A percentile compares a stretch with the other conserved stretches of the same genome.
Evolutionary conservation across 2,888 invertebrate genomes (phyloP).

Genomic region (Sturmia bella): DNA sequence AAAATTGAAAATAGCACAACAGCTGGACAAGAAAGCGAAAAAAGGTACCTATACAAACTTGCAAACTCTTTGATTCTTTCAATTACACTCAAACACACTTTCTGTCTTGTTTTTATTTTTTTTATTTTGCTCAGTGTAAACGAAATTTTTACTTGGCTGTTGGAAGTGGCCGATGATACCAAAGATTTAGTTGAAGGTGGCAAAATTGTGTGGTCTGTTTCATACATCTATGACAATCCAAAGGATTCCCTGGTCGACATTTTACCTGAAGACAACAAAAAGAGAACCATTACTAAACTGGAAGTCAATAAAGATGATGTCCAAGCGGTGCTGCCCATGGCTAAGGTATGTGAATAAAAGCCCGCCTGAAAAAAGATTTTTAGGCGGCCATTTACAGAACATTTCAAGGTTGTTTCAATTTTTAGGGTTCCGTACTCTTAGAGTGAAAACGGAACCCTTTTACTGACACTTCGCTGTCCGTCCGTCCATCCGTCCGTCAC

Average conservation of each 20-base stretch:
- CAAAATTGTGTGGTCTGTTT: conserved; percentile 92
- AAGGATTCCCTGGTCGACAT: conserved; percentile 76
- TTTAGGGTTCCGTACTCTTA: no score
- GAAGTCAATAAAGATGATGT: conserved; percentile 97
- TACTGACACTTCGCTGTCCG: no score
- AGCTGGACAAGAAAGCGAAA: conserved; percentile 11
- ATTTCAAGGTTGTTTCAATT: no score
- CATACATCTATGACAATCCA: conserved; percentile 86
- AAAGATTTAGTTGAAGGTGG: conserved; percentile 91
- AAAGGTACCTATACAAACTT: conserved; percentile 31
- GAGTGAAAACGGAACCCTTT: no score
- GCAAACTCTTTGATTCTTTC: not conserved
- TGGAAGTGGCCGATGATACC: conserved; percentile 92
- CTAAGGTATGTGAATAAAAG: conserved; percentile 86
- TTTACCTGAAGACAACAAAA: conserved; percentile 81
- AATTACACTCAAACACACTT: not conserved
- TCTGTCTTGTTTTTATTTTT: not conserved
- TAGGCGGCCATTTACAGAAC: no score
- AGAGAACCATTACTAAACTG: conserved; percentile 90
- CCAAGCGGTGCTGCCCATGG: conserved; percentile 95
- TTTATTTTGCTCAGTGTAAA: conserved; percentile 82
- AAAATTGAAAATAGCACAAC: conserved; percentile 79
- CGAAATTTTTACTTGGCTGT: conserved; percentile 95
- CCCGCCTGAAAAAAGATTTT: no score
- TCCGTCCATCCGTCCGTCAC: no score